These are phyloP conservation scores for Platalea minor DNA, from an alignment of 2,797 vertebrate genomes.

Conservation along the genomic window DNA sequence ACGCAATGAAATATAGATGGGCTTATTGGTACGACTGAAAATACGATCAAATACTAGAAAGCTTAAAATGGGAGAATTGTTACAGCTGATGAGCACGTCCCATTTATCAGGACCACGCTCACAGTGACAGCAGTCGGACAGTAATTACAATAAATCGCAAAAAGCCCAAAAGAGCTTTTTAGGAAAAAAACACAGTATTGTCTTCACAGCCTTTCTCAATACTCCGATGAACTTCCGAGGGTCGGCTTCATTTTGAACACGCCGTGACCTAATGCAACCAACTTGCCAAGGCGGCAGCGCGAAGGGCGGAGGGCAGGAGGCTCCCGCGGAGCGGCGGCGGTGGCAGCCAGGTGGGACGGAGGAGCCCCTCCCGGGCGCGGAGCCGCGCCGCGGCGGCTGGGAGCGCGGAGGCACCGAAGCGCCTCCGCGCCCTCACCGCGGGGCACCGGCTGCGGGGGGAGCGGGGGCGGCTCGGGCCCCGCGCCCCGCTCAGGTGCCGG, in stretches of 20 bases:
- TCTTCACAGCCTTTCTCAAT: neutral
- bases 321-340: no score
- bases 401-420: neutral
- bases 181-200: neutral
- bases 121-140: accelerated
- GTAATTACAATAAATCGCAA: neutral
- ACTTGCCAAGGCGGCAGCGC: neutral
- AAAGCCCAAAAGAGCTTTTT: accelerated
- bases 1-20: accelerated
- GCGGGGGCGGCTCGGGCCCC: no score
- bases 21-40: neutral
- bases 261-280: neutral
- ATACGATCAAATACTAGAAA: neutral
- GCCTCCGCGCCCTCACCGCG: neutral
- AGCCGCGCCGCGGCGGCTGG: no score
- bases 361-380: accelerated
- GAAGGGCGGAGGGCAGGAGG: accelerated
- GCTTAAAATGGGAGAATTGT: neutral
- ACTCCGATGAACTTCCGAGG: no score
- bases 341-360: accelerated
- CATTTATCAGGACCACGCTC: accelerated
- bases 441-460: accelerated
- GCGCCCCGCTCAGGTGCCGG: no score
- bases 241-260: neutral
- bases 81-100: neutral